A percentile compares a stretch with the other conserved stretches of the same genome.
Conservation (phyloP, 2,797 vertebrate species). For the Peromyscus nudipes region DNA sequence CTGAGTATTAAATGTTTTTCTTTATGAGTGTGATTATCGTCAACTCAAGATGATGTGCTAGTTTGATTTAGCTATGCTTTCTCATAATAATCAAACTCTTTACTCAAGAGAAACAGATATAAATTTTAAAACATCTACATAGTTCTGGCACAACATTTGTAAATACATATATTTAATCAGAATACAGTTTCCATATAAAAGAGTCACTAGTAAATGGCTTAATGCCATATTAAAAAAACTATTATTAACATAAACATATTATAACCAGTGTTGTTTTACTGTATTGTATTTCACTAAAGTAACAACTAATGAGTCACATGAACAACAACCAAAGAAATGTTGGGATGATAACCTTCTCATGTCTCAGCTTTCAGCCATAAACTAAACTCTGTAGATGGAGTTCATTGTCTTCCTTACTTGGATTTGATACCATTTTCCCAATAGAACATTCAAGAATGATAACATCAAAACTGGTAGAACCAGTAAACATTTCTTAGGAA, state of each 20-base stretch:
- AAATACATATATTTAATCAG: constrained; percentile 52
- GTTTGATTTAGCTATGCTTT: constrained; percentile 41
- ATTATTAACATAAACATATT: constrained; percentile 30
- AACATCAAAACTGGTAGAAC: constrained; percentile 4
- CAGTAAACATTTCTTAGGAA: background rate
- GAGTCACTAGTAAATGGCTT: background rate
- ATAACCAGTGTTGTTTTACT: background rate
- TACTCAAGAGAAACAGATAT: background rate
- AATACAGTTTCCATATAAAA: constrained; percentile 45
- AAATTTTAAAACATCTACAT: constrained; percentile 49
- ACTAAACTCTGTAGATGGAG: background rate
- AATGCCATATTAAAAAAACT: background rate
- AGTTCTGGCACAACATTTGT: constrained; percentile 2
- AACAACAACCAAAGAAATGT: constrained; percentile 1
- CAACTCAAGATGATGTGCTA: constrained; percentile 1
- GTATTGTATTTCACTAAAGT: constrained; percentile 10
- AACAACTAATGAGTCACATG: constrained; percentile 30
- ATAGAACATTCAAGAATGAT: background rate
- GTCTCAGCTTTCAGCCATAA: background rate
- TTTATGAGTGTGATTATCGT: background rate
- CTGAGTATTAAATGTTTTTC: constrained; percentile 42
- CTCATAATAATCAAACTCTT: background rate
- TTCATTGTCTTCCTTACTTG: background rate
- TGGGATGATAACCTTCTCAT: background rate
- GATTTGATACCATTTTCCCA: constrained; percentile 45